These are phyloP conservation scores for Petroica traversi DNA, from an alignment of 2,113 vertebrate species.

Conservation along the genomic window DNA sequence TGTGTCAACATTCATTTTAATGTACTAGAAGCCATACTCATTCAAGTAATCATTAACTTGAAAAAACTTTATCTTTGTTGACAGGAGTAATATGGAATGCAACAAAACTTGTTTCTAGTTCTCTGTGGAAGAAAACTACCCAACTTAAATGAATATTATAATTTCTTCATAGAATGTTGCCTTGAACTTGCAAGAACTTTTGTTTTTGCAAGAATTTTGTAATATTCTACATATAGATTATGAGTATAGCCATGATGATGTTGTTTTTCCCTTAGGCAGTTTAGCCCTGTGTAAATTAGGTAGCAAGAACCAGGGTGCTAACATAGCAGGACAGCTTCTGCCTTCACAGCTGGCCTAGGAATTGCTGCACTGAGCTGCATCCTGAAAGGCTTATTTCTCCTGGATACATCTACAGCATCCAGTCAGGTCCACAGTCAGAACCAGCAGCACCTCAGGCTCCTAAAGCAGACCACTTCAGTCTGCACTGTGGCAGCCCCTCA, in stretches of 20 bases:
- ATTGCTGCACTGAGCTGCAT: not conserved
- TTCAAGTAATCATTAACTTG: not conserved
- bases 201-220: not conserved
- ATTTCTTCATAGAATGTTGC: not conserved
- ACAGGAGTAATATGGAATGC: not conserved
- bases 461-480: not conserved
- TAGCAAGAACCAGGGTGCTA: not conserved
- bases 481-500: not conserved
- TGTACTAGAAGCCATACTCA: not conserved
- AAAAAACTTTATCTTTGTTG: not conserved
- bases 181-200: not conserved
- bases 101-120: not conserved
- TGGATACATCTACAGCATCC: not conserved
- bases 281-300: not conserved
- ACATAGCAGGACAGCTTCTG: not conserved
- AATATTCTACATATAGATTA: not conserved
- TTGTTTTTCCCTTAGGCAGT: not conserved
- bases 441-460: not conserved
- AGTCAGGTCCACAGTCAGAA: not conserved
- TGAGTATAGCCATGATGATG: accelerated
- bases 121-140: not conserved
- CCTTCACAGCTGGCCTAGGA: not conserved
- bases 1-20: not conserved
- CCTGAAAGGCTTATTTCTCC: not conserved
- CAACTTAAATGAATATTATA: not conserved